Evolutionary conservation across 1,140 invertebrate genomes (phyloP), one percentile per base, ranked within the genome.

Genomic region (Delia radicum): DNA sequence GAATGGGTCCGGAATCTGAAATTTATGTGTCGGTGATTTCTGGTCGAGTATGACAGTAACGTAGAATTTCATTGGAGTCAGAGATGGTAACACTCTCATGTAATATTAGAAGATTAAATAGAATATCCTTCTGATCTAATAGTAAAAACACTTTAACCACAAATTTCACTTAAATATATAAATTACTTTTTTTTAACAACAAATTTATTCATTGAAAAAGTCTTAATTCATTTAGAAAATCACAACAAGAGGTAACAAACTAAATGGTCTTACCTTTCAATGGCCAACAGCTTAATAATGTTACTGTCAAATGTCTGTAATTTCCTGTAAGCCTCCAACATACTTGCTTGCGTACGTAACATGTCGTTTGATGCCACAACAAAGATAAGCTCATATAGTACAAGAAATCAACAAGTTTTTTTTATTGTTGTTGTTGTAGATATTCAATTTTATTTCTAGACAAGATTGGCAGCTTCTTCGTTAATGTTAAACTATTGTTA

Each of bases 251-350:
- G 12, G 12, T 42, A 6, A 12, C 8, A 15, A 42, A 2, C 4
- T 55, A 18, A 18, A 3, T 55, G 18, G n/a, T n/a, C n/a, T n/a
- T 55, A 5, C n/a, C 15, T 18, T 55, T 55, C 46, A 55, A 55
- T 55, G 46, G 15, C 46, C 46, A 55, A 55, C 46, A 55, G 46
- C 46, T 55, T 55, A 55, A 55, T 55, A 55, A 55, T 55, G 46
- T 55, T 55, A 55, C 46, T 55, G 46, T 55, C 46, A 55, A 55
- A 55, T 55, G 46, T 55, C 46, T 55, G 46, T 55, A 55, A 55
- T 55, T 55, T 55, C 46, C 46, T 55, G 46, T 55, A 55, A 55
- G 12, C 46, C 15, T 2, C 46, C 7, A 55, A 55, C 46, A 55
- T 55, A 55, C 46, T 3, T 18, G 21, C 46, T 55, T 21, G 21